Evolutionary conservation across 2,888 invertebrate genomes (phyloP).

Genomic region (Erebia epiphron): DNA sequence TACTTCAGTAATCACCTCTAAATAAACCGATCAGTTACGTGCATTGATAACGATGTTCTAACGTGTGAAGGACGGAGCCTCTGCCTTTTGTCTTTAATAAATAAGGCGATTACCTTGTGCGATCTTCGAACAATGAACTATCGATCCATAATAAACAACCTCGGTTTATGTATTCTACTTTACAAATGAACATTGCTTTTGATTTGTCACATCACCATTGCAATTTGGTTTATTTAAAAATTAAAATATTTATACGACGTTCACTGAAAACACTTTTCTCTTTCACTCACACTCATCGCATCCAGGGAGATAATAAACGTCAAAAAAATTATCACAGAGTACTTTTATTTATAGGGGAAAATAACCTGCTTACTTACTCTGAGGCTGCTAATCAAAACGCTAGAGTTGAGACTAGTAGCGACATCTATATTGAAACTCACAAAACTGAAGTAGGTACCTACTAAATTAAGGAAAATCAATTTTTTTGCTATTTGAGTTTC

Average conservation of each 20-base stretch:
- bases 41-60: conserved; percentile 76
- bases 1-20: conserved; percentile 77
- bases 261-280: conserved; percentile 27
- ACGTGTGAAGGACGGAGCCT: conserved; percentile 74
- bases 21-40: conserved; percentile 69
- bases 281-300: neutral
- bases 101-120: conserved; percentile 71
- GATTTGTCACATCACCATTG: conserved; percentile 19
- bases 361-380: neutral
- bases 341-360: too few relatives aligned
- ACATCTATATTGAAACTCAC: conserved; percentile 4
- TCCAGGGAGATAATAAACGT: conserved; percentile 2
- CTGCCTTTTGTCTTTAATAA: conserved; percentile 72
- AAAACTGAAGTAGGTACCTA: neutral
- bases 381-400: neutral
- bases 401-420: neutral
- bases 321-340: neutral
- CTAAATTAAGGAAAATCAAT: neutral
- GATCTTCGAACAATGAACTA: conserved; percentile 52
- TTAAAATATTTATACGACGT: neutral
- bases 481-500: neutral
- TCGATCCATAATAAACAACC: conserved; percentile 51
- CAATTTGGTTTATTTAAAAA: conserved; percentile 11
- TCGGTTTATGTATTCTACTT: conserved; percentile 32
- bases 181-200: conserved; percentile 24